Conservation (phyloP, 2,888 invertebrate species). For the Chrysomela aeneicollis region DNA sequence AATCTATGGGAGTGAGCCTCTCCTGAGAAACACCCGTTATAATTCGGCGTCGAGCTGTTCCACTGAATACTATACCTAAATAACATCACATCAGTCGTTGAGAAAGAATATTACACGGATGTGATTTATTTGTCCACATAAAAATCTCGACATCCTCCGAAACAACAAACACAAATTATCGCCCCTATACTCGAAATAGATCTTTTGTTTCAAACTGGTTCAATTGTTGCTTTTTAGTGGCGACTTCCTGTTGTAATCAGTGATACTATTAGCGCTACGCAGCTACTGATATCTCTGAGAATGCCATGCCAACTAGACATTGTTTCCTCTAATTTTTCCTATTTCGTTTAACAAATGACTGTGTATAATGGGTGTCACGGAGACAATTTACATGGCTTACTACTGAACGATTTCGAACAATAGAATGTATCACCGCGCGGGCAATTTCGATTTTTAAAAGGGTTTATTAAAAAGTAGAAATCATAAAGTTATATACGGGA, state of each 20-base stretch:
- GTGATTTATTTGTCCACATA: conserved; percentile 36
- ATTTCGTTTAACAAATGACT: conserved; percentile 43
- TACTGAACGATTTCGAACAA: conserved; percentile 39
- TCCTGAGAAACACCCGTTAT: too few relatives aligned
- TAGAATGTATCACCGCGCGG: conserved; percentile 36
- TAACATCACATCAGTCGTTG: too few relatives aligned
- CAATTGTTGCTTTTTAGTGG: conserved; percentile 51
- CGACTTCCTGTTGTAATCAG: conserved; percentile 49
- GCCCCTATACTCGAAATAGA: conserved; percentile 42
- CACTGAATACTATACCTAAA: too few relatives aligned
- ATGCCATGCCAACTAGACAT: conserved; percentile 26
- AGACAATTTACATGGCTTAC: conserved; percentile 45
- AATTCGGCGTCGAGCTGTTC: background rate
- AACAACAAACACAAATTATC: conserved; percentile 35
- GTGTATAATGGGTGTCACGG: conserved; percentile 38
- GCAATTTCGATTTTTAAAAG: conserved; percentile 40
- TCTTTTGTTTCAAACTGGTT: conserved; percentile 46
- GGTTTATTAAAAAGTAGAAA: conserved; percentile 45
- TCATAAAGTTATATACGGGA: conserved; percentile 42
- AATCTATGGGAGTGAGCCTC: too few relatives aligned
- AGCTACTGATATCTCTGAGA: conserved; percentile 24
- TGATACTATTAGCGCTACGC: conserved; percentile 31
- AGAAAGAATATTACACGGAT: conserved; percentile 19
- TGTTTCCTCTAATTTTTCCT: conserved; percentile 43
- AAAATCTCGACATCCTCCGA: conserved; percentile 37